Evolutionary conservation across 2,113 vertebrate species (phyloP).

Genomic region (Indicator indicator): DNA sequence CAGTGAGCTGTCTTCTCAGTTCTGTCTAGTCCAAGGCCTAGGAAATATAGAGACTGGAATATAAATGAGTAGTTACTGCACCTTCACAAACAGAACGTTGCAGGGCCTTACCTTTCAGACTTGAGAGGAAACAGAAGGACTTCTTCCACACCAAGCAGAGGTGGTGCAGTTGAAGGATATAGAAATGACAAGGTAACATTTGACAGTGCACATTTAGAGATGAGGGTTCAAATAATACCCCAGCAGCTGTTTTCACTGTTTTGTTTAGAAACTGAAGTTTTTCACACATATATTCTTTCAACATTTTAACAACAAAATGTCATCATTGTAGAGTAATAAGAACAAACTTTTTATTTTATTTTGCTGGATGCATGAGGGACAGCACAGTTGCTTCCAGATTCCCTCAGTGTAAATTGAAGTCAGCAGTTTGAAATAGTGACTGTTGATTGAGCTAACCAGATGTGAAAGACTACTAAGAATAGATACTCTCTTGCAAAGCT

Average conservation of each 20-base stretch:
- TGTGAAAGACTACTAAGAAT: neutral
- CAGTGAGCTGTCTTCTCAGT: neutral
- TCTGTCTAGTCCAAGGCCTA: neutral
- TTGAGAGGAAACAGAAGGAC: neutral
- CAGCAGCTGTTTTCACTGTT: neutral
- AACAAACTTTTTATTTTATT: neutral
- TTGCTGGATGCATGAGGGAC: neutral
- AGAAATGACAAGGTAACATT: neutral
- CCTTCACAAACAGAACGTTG: neutral
- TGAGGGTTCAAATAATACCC: neutral
- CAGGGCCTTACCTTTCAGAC: neutral
- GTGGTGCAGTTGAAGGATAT: neutral
- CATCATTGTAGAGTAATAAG: neutral
- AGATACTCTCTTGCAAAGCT: neutral
- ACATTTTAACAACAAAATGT: neutral
- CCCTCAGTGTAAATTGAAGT: neutral
- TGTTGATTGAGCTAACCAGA: neutral
- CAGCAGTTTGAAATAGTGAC: neutral
- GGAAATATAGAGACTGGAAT: neutral
- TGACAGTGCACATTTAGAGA: neutral
- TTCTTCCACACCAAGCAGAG: neutral
- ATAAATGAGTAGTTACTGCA: neutral
- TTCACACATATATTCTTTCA: neutral
- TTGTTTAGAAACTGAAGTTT: neutral
- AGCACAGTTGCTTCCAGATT: neutral